These are phyloP conservation scores for Meloidogyne hapla DNA, from an alignment of 1,140 invertebrate species.

Conservation along the genomic window DNA sequence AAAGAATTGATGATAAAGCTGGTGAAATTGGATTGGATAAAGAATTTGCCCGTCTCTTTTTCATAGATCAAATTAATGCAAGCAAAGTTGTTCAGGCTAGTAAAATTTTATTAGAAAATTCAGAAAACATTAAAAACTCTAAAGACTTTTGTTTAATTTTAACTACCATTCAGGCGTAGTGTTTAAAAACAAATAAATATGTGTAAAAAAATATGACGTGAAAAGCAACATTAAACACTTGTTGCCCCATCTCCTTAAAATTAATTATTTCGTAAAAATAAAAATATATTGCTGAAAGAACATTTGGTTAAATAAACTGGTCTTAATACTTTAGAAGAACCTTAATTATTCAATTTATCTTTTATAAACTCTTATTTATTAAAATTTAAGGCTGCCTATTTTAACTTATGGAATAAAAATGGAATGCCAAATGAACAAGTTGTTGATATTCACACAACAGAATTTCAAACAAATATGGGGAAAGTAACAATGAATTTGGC, in stretches of 20 bases:
- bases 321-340: too few relatives aligned
- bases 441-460: not conserved
- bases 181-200: too few relatives aligned
- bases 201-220: too few relatives aligned
- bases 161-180: too few relatives aligned
- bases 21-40: not conserved
- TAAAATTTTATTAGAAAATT: not conserved
- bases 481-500: not conserved
- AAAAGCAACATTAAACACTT: too few relatives aligned
- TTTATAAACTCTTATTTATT: not conserved
- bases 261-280: too few relatives aligned
- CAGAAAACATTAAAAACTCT: too few relatives aligned
- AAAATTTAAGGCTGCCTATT: not conserved
- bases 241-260: too few relatives aligned
- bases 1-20: not conserved
- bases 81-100: conserved; percentile 7
- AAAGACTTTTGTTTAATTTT: too few relatives aligned
- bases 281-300: too few relatives aligned
- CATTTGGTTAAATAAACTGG: too few relatives aligned
- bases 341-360: not conserved
- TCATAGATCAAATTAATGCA: conserved; percentile 1
- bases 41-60: not conserved
- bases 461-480: not conserved
- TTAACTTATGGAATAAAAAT: not conserved
- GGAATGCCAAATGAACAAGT: conserved; percentile 3